Percentiles rank a stretch among this genome's conserved stretches.
Evolutionary conservation across 1,140 invertebrate genomes (phyloP).

Genomic region (Battus philenor): DNA sequence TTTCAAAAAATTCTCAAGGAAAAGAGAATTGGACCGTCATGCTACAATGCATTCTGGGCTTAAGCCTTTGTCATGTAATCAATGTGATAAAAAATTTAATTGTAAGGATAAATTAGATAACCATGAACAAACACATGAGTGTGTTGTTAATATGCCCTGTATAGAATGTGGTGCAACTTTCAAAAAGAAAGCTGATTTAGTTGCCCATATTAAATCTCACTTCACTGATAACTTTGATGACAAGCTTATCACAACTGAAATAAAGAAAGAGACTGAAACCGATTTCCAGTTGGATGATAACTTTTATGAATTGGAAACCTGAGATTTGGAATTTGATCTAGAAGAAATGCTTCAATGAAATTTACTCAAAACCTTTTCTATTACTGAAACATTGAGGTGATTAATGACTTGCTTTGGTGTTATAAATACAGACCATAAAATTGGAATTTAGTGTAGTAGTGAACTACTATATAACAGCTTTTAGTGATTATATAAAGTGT

Average conservation of each 20-base stretch:
- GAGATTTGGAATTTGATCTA: slow-evolving; percentile 27
- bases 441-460: too few species aligned
- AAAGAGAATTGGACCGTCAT: slow-evolving; percentile 80
- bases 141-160: slow-evolving; percentile 74
- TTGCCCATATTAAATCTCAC: slow-evolving; percentile 77
- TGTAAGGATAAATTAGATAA: slow-evolving; percentile 81
- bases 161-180: slow-evolving; percentile 76
- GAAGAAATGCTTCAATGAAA: slow-evolving; percentile 18
- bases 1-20: slow-evolving; percentile 79
- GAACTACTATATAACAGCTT: too few species aligned
- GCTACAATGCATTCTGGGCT: slow-evolving; percentile 77
- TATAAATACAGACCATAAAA: too few species aligned
- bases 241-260: slow-evolving; percentile 48
- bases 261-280: slow-evolving; percentile 57
- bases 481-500: too few species aligned
- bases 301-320: slow-evolving; percentile 65
- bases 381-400: too few species aligned
- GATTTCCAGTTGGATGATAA: slow-evolving; percentile 54
- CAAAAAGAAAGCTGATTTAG: slow-evolving; percentile 73
- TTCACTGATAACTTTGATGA: slow-evolving; percentile 65
- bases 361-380: too few species aligned
- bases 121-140: slow-evolving; percentile 79
- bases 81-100: slow-evolving; percentile 80
- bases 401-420: too few species aligned
- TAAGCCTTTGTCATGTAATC: slow-evolving; percentile 78